Base-by-base conservation (phyloP, 2,888 invertebrate genomes). In the Phasia obesa region DNA sequence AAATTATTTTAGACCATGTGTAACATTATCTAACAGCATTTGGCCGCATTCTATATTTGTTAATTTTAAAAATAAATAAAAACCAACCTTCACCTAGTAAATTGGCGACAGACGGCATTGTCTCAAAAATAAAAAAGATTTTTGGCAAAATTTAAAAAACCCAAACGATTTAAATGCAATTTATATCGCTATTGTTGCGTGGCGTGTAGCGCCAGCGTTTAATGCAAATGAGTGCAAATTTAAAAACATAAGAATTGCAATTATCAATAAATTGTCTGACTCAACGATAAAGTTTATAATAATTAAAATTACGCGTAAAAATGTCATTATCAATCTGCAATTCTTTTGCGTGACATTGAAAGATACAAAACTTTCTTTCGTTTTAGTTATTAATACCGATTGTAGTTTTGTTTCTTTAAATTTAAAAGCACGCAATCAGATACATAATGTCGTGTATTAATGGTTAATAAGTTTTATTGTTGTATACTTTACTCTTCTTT, bases 51-150 rank as follows among this genome's bases (percentile, higher is more conserved):
- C n/a, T n/a, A n/a, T 23, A 25, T 23, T 67, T 11, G 51, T 38
- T 49, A 53, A 42, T 44, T 60, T 51, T 49, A 19, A 4, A 59
- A 21, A 11, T 55, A 62, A 47, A 71, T 53, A 59, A 53, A 70
- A 71, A 62, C 49, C 0, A 76, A 71, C 76, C 81, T 81, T 81
- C 65, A 71, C 76, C 76, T 60, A 71, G 59, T 71, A 57, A 59
- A 13, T 59, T 65, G 64, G 42, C 62, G 57, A 4, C 59, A 15
- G 44, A 60, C 47, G n/a, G 13, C 25, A 51, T 38, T 57, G 64
- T 70, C 17, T 55, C 62, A 51, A 60, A 75, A 75, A 81, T 75
- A 75, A 60, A 69, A 47, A 19, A 38, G 38, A 65, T 59, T 65
- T 71, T 81, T 78, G 78, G 70, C 78, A 74, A 35, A 47, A 49